Percentiles rank a stretch among this genome's conserved stretches.
These are phyloP conservation scores for Agriopis aurantiaria DNA, from an alignment of 2,888 invertebrate species.

Conservation along the genomic window DNA sequence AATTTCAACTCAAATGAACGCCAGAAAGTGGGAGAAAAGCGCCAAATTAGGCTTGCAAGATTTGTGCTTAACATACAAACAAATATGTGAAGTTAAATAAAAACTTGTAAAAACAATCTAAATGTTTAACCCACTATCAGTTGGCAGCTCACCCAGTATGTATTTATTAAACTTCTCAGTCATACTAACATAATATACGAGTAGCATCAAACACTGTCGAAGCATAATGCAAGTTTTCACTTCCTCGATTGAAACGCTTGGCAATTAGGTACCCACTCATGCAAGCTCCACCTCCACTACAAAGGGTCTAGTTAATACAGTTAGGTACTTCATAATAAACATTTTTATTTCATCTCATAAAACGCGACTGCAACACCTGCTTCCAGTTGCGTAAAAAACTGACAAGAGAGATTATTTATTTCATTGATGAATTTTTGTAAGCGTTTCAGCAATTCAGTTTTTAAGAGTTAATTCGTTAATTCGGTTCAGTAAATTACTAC, in stretches of 20 bases:
- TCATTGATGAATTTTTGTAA: not conserved
- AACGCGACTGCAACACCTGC: not conserved
- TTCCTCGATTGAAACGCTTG: constrained; percentile 38
- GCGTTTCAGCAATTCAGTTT: not conserved
- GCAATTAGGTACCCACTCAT: constrained; percentile 43
- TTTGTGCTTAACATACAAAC: too few relatives aligned
- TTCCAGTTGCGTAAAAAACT: too few relatives aligned
- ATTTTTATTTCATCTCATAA: not conserved
- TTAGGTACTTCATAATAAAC: too few relatives aligned
- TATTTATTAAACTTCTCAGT: not conserved
- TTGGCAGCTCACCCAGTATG: not conserved
- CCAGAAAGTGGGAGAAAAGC: too few relatives aligned
- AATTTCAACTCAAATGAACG: too few relatives aligned
- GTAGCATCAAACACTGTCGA: not conserved
- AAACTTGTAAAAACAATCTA: too few relatives aligned
- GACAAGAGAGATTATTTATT: not conserved
- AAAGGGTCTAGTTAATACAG: too few relatives aligned
- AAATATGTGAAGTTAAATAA: too few relatives aligned
- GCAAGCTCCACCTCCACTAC: constrained; percentile 23
- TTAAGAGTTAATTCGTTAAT: not conserved
- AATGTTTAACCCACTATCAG: too few relatives aligned
- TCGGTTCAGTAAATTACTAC: too few relatives aligned
- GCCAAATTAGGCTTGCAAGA: too few relatives aligned
- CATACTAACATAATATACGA: not conserved
- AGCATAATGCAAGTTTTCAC: constrained; percentile 30